Conservation (phyloP, 2,113 vertebrate species). For the Gadus macrocephalus region DNA sequence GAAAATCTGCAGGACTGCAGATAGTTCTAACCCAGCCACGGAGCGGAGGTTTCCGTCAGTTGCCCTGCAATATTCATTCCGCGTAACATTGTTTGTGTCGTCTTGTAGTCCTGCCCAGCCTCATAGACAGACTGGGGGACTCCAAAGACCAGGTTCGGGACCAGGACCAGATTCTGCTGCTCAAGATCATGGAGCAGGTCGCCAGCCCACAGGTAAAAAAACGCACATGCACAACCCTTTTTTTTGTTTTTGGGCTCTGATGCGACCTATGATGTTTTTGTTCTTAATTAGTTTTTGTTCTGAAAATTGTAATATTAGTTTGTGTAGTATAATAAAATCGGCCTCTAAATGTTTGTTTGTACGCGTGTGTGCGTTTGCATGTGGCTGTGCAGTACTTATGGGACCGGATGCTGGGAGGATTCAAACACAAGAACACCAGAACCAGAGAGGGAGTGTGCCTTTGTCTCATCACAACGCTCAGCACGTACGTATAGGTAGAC, state of each 20-base stretch:
- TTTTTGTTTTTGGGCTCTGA: no score
- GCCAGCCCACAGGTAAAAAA: conserved; percentile 79
- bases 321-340: no score
- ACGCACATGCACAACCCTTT: conserved; percentile 39
- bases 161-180: conserved; percentile 89
- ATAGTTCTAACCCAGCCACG: no score
- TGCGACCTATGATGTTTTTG: no score
- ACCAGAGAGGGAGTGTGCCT: conserved; percentile 97
- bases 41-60: no score
- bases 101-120: conserved; percentile 86
- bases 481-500: conserved; percentile 74
- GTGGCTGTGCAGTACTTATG: conserved; percentile 81
- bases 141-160: conserved; percentile 94
- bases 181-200: conserved; percentile 96
- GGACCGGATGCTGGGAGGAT: conserved; percentile 95
- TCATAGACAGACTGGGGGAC: conserved; percentile 94
- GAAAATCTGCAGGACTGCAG: no score
- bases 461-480: conserved; percentile 94
- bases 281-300: no score
- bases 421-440: conserved; percentile 99
- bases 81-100: no score
- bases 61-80: no score
- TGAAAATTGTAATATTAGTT: no score
- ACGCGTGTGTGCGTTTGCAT: background rate
- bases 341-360: background rate